Evolutionary conservation across 1,140 invertebrate species (phyloP).

Genomic region (Neodiprion lecontei): DNA sequence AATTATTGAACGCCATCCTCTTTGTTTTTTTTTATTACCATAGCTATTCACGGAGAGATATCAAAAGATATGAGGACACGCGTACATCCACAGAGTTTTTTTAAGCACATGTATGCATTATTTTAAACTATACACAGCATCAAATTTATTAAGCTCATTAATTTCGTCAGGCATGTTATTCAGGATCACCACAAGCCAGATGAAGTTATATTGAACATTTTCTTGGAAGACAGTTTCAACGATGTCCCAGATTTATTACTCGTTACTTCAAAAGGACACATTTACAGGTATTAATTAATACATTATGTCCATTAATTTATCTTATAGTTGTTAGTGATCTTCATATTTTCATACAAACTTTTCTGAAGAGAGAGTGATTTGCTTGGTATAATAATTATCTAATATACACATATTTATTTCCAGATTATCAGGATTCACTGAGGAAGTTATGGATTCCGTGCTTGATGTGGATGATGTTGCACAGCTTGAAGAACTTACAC

Average conservation of each 20-base stretch:
- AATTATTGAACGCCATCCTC: no score
- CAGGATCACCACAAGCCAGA: not conserved
- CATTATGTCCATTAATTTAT: not conserved
- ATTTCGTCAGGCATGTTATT: not conserved
- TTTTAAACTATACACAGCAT: no score
- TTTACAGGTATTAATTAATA: constrained; percentile 32
- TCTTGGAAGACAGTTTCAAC: constrained; percentile 25
- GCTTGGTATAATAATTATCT: not conserved
- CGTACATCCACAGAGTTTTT: no score
- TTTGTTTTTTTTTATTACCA: no score
- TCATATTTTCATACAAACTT: not conserved
- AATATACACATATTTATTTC: no score
- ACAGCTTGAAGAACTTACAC: not conserved
- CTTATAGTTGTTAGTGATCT: not conserved
- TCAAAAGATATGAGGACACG: no score
- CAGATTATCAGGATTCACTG: not conserved
- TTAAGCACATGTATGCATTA: no score
- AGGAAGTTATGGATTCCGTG: not conserved
- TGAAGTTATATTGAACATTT: constrained; percentile 31
- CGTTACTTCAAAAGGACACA: constrained; percentile 29
- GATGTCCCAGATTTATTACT: constrained; percentile 27
- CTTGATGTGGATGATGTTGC: not conserved
- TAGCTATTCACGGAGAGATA: no score
- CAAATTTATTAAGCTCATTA: no score
- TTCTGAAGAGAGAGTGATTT: not conserved